Evolutionary conservation across 1,140 invertebrate genomes (phyloP).

Genomic region (Solenopsis invicta): DNA sequence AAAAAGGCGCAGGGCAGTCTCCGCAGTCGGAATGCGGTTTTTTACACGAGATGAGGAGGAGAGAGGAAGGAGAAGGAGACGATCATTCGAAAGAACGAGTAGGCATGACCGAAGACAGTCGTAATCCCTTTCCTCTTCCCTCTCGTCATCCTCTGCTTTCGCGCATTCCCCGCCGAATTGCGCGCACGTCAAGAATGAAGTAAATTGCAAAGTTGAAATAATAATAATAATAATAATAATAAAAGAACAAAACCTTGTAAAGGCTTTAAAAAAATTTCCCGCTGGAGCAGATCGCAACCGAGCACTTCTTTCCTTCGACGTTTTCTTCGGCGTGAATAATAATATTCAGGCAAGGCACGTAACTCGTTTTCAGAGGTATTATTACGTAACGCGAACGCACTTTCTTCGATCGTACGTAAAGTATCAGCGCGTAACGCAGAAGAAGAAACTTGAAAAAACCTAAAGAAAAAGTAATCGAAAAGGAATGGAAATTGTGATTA

Average conservation of each 20-base stretch:
- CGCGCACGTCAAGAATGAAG: background rate
- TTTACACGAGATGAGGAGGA: slow-evolving; percentile 59
- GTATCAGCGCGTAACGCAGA: background rate
- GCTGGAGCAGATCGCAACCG: background rate
- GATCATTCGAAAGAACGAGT: background rate
- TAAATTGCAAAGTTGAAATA: slow-evolving; percentile 8
- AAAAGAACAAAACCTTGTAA: background rate
- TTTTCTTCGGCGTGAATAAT: background rate
- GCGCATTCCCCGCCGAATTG: background rate
- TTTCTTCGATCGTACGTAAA: slow-evolving; percentile 17
- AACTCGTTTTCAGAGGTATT: background rate
- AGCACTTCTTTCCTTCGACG: background rate
- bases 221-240: too few relatives aligned
- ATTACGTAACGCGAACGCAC: background rate
- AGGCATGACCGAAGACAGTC: background rate
- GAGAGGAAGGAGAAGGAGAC: background rate
- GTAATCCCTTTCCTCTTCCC: background rate
- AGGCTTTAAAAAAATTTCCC: background rate
- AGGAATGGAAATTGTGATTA: background rate
- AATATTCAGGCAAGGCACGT: background rate
- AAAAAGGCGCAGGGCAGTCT: slow-evolving; percentile 54
- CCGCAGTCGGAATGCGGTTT: slow-evolving; percentile 75
- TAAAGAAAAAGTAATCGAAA: background rate
- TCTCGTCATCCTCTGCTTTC: background rate
- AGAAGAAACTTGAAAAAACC: background rate